A percentile compares a stretch with the other conserved stretches of the same genome.
These are phyloP conservation scores for Poecilus cupreus DNA, from an alignment of 2,888 invertebrate species.

Conservation along the genomic window DNA sequence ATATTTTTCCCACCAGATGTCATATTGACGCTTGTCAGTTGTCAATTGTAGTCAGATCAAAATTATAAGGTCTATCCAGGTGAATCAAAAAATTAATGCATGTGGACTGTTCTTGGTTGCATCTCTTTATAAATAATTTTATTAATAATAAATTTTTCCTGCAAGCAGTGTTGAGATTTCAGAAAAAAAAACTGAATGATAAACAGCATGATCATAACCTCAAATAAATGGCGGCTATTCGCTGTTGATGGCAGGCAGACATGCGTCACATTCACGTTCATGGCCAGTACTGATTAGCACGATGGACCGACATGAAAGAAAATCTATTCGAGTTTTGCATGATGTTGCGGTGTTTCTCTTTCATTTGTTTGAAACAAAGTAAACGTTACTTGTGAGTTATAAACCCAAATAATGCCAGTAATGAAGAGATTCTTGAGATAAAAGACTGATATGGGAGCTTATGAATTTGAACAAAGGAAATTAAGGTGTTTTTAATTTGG, in stretches of 20 bases:
- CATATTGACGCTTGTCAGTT: too few species aligned
- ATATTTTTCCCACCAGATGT: too few species aligned
- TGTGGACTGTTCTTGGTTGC: too few species aligned
- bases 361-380: slow-evolving; percentile 43
- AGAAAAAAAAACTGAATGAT: not conserved
- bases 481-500: slow-evolving; percentile 16
- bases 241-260: slow-evolving; percentile 46
- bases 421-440: slow-evolving; percentile 23
- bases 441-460: not conserved
- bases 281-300: slow-evolving; percentile 38
- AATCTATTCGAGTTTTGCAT: slow-evolving; percentile 58
- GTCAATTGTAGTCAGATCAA: too few species aligned
- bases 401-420: slow-evolving; percentile 6
- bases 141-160: too few species aligned
- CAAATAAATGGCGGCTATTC: slow-evolving; percentile 48
- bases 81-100: too few species aligned
- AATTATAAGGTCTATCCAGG: too few species aligned
- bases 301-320: slow-evolving; percentile 30
- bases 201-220: too few species aligned
- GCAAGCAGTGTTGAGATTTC: not conserved
- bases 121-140: too few species aligned
- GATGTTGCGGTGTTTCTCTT: slow-evolving; percentile 45
- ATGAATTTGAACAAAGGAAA: slow-evolving; percentile 27
- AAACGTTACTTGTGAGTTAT: slow-evolving; percentile 47
- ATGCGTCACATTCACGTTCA: slow-evolving; percentile 39